Evolutionary conservation across 64 coral and sea anemone species (phyloP).

Genomic region (Astreopora myriophthalma): DNA sequence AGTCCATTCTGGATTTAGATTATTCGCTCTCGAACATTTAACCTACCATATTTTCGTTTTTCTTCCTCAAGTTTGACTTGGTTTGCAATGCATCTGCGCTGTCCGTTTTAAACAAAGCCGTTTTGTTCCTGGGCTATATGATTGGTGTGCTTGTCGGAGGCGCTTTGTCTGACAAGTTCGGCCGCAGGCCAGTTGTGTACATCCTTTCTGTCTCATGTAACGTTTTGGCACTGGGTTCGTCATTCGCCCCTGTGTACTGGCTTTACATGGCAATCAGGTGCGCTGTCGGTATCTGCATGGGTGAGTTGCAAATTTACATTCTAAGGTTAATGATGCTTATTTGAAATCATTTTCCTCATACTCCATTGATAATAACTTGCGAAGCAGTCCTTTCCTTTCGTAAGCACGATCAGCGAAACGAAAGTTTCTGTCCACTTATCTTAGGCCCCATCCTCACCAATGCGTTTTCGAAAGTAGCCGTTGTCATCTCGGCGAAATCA

Average conservation of each 20-base stretch:
- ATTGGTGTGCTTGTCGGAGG: constrained; percentile 58
- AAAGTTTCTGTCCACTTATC: no score
- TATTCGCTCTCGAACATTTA: neutral
- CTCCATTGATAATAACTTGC: no score
- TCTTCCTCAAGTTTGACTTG: constrained; percentile 28
- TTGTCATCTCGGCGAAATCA: no score
- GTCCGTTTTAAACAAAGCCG: constrained; percentile 32
- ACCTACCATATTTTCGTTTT: neutral
- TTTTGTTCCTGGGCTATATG: constrained; percentile 68
- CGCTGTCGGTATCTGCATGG: constrained; percentile 35
- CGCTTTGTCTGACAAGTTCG: constrained; percentile 66
- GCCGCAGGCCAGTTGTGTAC: constrained; percentile 42
- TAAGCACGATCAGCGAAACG: no score
- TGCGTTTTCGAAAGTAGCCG: no score
- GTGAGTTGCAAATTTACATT: constrained; percentile 6
- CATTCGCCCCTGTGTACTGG: constrained; percentile 46
- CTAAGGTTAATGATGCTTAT: neutral
- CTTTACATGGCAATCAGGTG: constrained; percentile 39
- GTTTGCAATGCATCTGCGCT: constrained; percentile 57
- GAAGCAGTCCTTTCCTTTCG: no score
- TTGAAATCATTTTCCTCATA: no score
- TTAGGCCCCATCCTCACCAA: no score
- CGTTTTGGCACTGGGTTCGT: constrained; percentile 23
- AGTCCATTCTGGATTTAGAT: no score
- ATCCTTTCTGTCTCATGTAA: constrained; percentile 25